Conservation (phyloP, 2,113 vertebrate genomes). For the Turnix velox region DNA sequence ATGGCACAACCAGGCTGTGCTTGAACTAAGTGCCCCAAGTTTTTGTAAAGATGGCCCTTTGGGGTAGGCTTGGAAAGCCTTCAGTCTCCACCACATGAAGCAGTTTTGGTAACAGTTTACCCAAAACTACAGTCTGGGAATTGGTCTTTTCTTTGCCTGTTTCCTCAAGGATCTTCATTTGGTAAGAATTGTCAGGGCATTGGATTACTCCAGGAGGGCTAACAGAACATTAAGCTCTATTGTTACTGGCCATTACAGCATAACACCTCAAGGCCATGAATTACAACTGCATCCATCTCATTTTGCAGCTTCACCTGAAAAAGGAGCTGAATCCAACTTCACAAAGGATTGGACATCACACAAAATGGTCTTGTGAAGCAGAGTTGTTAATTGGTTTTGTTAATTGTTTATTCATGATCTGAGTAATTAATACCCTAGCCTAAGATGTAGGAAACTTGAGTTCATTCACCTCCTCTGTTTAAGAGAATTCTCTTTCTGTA, state of each 20-base stretch:
- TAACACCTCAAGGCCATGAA: background rate
- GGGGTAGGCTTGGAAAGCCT: background rate
- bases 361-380: background rate
- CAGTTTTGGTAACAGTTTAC: background rate
- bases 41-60: background rate
- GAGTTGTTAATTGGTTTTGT: background rate
- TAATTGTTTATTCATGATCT: background rate
- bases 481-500: background rate
- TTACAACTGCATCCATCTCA: fast-evolving
- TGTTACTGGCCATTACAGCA: background rate
- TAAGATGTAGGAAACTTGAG: background rate
- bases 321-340: background rate
- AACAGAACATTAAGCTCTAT: background rate
- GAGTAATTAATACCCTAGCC: background rate
- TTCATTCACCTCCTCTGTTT: background rate
- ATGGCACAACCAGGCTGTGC: too few species aligned
- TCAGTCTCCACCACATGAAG: fast-evolving
- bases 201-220: background rate
- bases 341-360: background rate
- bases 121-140: background rate
- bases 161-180: background rate
- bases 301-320: background rate
- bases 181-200: background rate
- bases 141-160: background rate
- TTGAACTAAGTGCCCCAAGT: background rate